A percentile compares a stretch with the other conserved stretches of the same genome.
phyloP scores from a whole-genome alignment of 1,140 invertebrate genomes.

The Venturia canescens region DNA sequence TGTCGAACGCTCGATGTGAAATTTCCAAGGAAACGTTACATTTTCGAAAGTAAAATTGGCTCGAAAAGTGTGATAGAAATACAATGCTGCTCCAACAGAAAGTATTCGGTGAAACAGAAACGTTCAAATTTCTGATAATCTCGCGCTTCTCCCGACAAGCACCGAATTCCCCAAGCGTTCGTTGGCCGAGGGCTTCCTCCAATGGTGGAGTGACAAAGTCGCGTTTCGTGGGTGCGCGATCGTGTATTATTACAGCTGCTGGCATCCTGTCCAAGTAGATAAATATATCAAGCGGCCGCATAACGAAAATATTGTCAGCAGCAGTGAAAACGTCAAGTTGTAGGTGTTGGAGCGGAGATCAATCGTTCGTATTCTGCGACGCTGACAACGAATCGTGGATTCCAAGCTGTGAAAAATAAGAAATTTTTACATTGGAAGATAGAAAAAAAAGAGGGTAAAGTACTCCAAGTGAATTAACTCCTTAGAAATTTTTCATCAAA shows the following conservation, averaged over 20 bases:
- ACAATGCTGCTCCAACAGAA: no score
- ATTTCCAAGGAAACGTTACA: no score
- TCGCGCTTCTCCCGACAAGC: neutral
- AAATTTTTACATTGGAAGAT: neutral
- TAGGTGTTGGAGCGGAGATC: neutral
- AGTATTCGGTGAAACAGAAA: neutral
- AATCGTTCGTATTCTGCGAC: neutral
- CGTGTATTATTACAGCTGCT: conserved; percentile 17
- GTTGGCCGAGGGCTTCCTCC: neutral
- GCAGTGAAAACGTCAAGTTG: neutral
- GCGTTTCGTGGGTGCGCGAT: conserved; percentile 7
- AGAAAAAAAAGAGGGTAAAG: neutral
- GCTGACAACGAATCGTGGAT: neutral
- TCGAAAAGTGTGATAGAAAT: no score
- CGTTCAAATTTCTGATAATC: neutral
- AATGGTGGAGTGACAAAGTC: neutral
- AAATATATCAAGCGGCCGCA: neutral
- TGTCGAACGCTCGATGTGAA: no score
- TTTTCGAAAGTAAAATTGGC: no score
- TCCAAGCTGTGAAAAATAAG: neutral
- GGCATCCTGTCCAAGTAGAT: neutral
- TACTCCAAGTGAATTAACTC: neutral
- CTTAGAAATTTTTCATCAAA: no score
- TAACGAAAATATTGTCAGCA: conserved; percentile 11
- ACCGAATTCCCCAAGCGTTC: neutral